Base-by-base conservation (phyloP, 2,888 invertebrate genomes). In the Papilio gigon region DNA sequence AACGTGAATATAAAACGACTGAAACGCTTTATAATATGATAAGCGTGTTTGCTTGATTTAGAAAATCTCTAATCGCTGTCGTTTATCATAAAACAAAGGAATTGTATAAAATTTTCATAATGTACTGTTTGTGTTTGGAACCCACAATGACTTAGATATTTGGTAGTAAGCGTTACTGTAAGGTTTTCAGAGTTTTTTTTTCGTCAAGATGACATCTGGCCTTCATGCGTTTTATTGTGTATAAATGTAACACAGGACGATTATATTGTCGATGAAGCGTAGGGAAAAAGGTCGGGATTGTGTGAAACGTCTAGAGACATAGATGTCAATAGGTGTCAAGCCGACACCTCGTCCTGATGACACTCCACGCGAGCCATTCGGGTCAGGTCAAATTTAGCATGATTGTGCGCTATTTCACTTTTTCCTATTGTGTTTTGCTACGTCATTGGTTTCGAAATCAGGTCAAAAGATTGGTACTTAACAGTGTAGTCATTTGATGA, bases 351-450 rank as follows among this genome's bases (percentile, higher is more conserved):
- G 37, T 59, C 59, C 37, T 35, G 60, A 61, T 61, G 60, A 40
- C 37, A 61, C 60, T 61, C 40, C 37, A 61, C 37, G n/a, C 22
- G 25, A 40, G 25, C 6, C 50, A 64, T 56, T 53, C 22, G 14
- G 50, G 53, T 64, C 64, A 64, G 35, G 53, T 53, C 53, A 50
- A 50, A 64, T 53, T 50, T 25, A 53, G 37, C 53, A 53, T 64
- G 50, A 50, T 53, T 40, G 30, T 44, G 27, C 20, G 30, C n/a
- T 50, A 20, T 50, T 25, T 8, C 14, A 37, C n/a, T 60, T 60
- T 25, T 40, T 40, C 60, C 3, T 30, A 56, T 56, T 56, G 53
- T 56, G 30, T 56, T 56, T 56, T 30, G 30, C 33, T 17, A 17
- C 17, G 30, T 56, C 30, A 56, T 56, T 30, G 17, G 30, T 56